Conservation (phyloP, 2,113 vertebrate species). For the Rutilus rutilus region DNA sequence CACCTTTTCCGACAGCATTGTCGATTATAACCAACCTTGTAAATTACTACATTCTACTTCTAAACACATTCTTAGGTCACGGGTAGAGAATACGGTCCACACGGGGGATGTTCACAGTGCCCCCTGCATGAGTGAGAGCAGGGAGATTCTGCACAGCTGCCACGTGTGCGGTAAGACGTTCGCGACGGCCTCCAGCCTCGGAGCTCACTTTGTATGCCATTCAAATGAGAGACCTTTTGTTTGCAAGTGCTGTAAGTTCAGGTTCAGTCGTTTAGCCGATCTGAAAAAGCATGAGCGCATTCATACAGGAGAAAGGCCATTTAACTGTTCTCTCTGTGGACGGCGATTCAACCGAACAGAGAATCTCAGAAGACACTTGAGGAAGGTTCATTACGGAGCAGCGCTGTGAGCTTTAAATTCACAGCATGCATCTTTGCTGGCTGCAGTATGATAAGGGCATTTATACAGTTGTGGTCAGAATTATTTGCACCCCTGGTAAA, state of each 20-base stretch:
- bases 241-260: conserved; percentile 64
- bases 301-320: conserved; percentile 69
- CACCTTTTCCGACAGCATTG: not conserved
- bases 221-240: conserved; percentile 61
- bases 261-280: conserved; percentile 68
- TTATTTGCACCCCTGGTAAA: no score
- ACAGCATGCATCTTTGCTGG: not conserved
- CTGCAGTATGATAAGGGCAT: not conserved
- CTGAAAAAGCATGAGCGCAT: conserved; percentile 67
- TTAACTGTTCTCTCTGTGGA: conserved; percentile 61
- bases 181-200: conserved; percentile 51
- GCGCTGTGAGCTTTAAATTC: not conserved
- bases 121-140: not conserved
- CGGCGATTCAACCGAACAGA: conserved; percentile 53
- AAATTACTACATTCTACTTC: not conserved
- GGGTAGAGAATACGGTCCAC: not conserved
- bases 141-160: conserved; percentile 57
- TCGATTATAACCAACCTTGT: not conserved
- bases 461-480: not conserved
- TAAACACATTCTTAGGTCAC: not conserved
- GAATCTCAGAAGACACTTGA: conserved; percentile 52
- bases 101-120: not conserved
- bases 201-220: conserved; percentile 53
- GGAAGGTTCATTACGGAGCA: conserved; percentile 45
- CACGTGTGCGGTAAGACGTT: conserved; percentile 67